Base-by-base conservation (phyloP, 1,140 invertebrate species). In the Galendromus occidentalis region DNA sequence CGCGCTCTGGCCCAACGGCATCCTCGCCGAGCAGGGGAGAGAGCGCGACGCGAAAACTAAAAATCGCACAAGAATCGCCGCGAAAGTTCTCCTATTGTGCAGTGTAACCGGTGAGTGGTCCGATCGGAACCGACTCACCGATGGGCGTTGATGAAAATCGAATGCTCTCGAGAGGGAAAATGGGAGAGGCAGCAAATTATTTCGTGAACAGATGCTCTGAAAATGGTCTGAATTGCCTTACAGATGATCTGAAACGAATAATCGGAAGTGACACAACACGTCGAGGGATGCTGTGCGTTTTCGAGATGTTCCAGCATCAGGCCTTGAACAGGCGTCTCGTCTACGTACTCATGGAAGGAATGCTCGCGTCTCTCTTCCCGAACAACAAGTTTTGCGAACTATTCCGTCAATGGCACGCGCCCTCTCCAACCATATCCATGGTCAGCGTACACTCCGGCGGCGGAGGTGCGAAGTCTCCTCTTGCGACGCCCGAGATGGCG, bases 201-300 rank as follows among this genome's bases (percentile, higher is more conserved):
- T 64, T 41, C 28, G 30, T 14, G 25, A 66, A 39, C 28, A 66
- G 7, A 44, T 28, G 20, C 22, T 68, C 33, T 20, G 14, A 44
- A 47, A 65, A 42, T 68, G 65, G 67, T 68, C 64, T 65, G 55
- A 68, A 18, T 70, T 72, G 68, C 39, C 69, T 83, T 73, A 72
- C 80, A 81, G 90, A 94, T 78, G 89, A 96, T 75, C 76, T 96
- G 64, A 85, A 88, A 72, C 87, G 89, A 74, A 85, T 95, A 69
- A 85, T 95, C 68, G 91, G 92, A 1, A 87, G 85, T 68, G 88
- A 93, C 71, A 91, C 90, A 6, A 88, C 88, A 7, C 77, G 87
- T 30, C 81, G 84, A 66, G 91, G 91, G n/a, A 77, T 94, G 0
- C 75, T 88, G n/a, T 84, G 84, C 39, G 83, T 93, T 2, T 94